Evolutionary conservation across 64 coral and sea anemone genomes (phyloP).

Genomic region (Pachyseris speciosa): DNA sequence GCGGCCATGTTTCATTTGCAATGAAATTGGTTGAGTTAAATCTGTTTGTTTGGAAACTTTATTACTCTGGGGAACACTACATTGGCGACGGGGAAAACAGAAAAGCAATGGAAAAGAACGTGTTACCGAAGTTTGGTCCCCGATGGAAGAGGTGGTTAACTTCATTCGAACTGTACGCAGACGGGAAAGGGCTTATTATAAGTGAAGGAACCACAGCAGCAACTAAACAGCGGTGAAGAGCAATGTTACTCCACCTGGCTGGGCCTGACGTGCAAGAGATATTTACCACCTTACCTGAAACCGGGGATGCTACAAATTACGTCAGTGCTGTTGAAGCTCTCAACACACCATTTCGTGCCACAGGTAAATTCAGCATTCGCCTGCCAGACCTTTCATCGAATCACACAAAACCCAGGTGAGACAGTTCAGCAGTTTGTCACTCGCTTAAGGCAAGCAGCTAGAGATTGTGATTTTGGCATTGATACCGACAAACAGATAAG

Average conservation of each 20-base stretch:
- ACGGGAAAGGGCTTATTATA: slow-evolving; percentile 48
- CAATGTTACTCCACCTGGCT: background rate
- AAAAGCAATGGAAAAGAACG: slow-evolving; percentile 1
- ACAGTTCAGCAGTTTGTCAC: slow-evolving; percentile 55
- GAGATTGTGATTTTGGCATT: slow-evolving; percentile 55
- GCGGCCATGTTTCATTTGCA: background rate
- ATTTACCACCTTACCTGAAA: slow-evolving; percentile 15
- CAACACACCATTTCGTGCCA: slow-evolving; percentile 7
- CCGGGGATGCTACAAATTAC: slow-evolving; percentile 23
- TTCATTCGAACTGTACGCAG: slow-evolving; percentile 46
- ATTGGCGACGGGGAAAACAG: slow-evolving; percentile 64
- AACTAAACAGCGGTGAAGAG: slow-evolving; percentile 26
- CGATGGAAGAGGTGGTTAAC: slow-evolving; percentile 45
- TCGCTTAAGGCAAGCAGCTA: background rate
- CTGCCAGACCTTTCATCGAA: background rate
- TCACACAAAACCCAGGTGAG: background rate
- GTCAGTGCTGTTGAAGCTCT: slow-evolving; percentile 9
- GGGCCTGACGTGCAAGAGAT: slow-evolving; percentile 39
- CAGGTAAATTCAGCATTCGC: slow-evolving; percentile 14
- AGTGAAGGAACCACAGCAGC: background rate
- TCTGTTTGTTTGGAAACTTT: background rate
- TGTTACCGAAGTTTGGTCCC: slow-evolving; percentile 23
- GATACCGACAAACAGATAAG: slow-evolving; percentile 39
- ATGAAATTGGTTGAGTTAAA: slow-evolving; percentile 6
- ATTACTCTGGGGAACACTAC: slow-evolving; percentile 33